Percentiles rank a stretch among this genome's conserved stretches.
Conservation (phyloP, 2,113 vertebrate species). For the Apus apus region DNA sequence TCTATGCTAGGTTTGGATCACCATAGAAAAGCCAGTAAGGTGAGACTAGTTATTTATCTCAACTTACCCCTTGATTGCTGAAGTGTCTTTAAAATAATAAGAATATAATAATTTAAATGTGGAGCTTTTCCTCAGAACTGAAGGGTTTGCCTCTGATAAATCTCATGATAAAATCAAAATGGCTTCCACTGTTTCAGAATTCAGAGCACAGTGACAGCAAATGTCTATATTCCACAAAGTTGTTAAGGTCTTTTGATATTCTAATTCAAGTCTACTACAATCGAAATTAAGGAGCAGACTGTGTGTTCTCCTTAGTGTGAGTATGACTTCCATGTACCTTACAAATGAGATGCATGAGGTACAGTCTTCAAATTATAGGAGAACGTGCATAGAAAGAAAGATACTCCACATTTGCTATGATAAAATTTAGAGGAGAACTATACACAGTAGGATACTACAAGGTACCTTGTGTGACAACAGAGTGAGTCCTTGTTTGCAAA, state of each 20-base stretch:
- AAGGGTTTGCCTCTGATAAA: not conserved
- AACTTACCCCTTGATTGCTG: not conserved
- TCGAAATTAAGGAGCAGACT: not conserved
- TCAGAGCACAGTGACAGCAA: not conserved
- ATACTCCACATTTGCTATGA: not conserved
- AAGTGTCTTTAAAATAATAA: not conserved
- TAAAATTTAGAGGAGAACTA: not conserved
- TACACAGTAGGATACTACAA: not conserved
- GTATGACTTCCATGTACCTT: not conserved
- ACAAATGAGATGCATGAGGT: not conserved
- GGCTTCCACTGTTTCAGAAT: not conserved
- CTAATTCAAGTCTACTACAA: not conserved
- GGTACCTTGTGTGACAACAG: not conserved
- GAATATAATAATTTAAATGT: not conserved
- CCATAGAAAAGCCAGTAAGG: not conserved
- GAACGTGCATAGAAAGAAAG: not conserved
- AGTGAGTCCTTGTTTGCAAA: not conserved
- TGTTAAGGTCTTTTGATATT: not conserved
- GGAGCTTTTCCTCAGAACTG: not conserved
- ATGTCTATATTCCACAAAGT: not conserved
- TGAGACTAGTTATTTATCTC: not conserved
- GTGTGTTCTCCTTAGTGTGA: not conserved
- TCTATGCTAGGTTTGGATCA: not conserved
- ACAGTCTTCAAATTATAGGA: not conserved
- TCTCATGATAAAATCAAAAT: not conserved